Evolutionary conservation across 2,888 invertebrate genomes (phyloP).

Genomic region (Drosophila yooni): DNA sequence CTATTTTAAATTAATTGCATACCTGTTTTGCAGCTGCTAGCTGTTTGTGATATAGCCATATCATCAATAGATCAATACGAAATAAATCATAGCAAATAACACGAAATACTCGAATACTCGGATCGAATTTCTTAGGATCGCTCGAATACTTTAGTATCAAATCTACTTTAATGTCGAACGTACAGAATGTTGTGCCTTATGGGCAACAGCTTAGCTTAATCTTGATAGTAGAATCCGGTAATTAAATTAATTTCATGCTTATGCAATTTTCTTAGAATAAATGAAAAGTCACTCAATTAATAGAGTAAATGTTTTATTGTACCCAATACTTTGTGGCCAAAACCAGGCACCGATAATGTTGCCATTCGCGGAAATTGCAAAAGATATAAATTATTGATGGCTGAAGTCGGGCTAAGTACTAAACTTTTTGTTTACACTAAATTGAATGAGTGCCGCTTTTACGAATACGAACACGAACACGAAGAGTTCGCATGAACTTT

Average conservation of each 20-base stretch:
- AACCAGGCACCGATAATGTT: conserved; percentile 9
- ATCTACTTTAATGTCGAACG: too few species aligned
- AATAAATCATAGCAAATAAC: not conserved
- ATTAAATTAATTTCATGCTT: not conserved
- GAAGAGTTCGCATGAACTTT: conserved; percentile 23
- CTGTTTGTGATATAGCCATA: not conserved
- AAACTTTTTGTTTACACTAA: conserved; percentile 23
- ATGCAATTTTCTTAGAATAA: not conserved
- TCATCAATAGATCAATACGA: not conserved
- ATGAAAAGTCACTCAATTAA: not conserved
- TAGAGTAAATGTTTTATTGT: not conserved
- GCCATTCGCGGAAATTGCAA: conserved; percentile 12
- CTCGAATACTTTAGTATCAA: too few species aligned
- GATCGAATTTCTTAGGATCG: too few species aligned
- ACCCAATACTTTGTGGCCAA: conserved; percentile 10
- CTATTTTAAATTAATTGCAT: not conserved
- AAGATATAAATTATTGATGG: conserved; percentile 25
- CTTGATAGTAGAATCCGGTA: not conserved
- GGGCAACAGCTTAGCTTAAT: too few species aligned
- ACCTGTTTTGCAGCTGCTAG: not conserved
- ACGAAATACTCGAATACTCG: too few species aligned
- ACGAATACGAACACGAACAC: not conserved
- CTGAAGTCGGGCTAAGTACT: conserved; percentile 8
- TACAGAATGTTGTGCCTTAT: not conserved
- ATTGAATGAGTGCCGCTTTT: conserved; percentile 17